Base-by-base conservation (phyloP, 2,888 invertebrate genomes). In the Ptychoptera albimana region DNA sequence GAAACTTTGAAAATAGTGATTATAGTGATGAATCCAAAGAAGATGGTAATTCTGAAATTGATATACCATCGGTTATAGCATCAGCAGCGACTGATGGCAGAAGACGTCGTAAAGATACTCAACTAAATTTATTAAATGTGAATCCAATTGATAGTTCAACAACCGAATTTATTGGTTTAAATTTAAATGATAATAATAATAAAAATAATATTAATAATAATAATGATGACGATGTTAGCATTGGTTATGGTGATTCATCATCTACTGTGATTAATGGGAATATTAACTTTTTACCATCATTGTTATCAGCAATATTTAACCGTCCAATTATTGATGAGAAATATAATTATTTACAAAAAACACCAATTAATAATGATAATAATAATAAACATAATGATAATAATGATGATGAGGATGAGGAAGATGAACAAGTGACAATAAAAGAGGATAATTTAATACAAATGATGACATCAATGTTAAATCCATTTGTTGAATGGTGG, bases 141-240 rank as follows among this genome's bases (percentile, higher is more conserved):
- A n/a, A 34, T n/a, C 10, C n/a, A 34, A n/a, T 11, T 36, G 23
- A 23, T 23, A 23, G 23, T 7, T 7, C 16, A 10, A 38, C 38
- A 32, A 42, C 42, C 16, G 45, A 45, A n/a, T 45, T 45, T 16
- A 13, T 42, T 35, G 45, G 45, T 2, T 38, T 45, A 23, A 42
- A 10, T 4, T 34, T 45, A 14, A 39, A 45, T n/a, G 42, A 45
- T 15, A 35, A 32, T 12, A 15, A 34, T 35, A 15, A 29, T 2
- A 38, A 34, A 11, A 42, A 46, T 11, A 29, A 44, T 42, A 34
- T 16, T n/a, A 38, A 34, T 13, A 42, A 46, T 11, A 29, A 44
- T 42, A 34, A 31, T n/a, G 29, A 29, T 30, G n/a, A 37, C 3
- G 12, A 23, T 11, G 30, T 10, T 9, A 37, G 32, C 5, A 37